Conservation (phyloP, 2,797 vertebrate genomes). For the Characodon lateralis region DNA sequence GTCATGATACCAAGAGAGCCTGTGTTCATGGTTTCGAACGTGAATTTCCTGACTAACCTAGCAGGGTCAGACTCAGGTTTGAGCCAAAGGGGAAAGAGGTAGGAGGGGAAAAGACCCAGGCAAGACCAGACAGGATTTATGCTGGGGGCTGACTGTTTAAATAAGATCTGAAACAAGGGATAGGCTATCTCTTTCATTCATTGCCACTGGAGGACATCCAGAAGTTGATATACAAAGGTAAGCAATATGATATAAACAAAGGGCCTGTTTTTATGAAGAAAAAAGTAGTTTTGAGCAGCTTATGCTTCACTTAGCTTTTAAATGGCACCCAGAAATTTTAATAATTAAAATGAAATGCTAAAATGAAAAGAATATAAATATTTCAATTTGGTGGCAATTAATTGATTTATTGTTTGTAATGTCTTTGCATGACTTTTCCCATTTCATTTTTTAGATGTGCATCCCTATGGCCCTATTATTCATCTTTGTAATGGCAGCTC, state of each 20-base stretch:
- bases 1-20: background rate
- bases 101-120: constrained; percentile 28
- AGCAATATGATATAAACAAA: background rate
- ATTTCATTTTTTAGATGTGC: constrained; percentile 49
- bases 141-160: constrained; percentile 60
- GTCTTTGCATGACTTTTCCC: background rate
- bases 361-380: background rate
- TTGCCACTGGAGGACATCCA: constrained; percentile 17
- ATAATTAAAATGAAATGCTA: background rate
- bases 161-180: constrained; percentile 36
- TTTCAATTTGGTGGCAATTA: background rate
- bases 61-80: constrained; percentile 26
- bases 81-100: constrained; percentile 23
- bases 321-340: background rate
- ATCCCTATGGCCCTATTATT: constrained; percentile 34
- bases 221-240: constrained; percentile 50
- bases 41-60: background rate
- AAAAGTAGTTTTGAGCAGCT: background rate
- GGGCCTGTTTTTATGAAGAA: background rate
- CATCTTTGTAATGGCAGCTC: constrained; percentile 27
- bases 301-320: background rate
- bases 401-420: background rate
- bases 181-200: constrained; percentile 10
- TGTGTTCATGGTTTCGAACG: background rate
- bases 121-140: constrained; percentile 25